phyloP scores from a whole-genome alignment of 1,140 invertebrate genomes.

The Drosophila novamexicana region DNA sequence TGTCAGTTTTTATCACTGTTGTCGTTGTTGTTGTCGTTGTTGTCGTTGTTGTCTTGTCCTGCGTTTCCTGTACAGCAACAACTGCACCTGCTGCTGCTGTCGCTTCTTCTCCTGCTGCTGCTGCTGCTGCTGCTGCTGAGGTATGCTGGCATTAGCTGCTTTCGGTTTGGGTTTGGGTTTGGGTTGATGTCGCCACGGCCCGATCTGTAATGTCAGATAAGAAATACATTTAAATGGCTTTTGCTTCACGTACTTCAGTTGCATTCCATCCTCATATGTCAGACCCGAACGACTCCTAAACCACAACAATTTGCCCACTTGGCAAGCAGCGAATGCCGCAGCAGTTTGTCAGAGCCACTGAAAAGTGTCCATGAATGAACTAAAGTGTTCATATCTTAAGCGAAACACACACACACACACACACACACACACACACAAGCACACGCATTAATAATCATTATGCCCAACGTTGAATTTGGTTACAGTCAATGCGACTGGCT shows the following conservation, averaged over 20 bases:
- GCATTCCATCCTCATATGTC: conserved; percentile 29
- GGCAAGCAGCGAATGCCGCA: conserved; percentile 48
- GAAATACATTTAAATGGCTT: conserved; percentile 57
- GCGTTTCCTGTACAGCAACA: conserved; percentile 61
- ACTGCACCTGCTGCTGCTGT: conserved; percentile 48
- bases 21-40: not conserved
- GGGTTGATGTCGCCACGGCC: conserved; percentile 55
- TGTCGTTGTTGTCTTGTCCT: conserved; percentile 26
- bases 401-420: conserved; percentile 23
- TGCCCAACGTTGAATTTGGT: conserved; percentile 25
- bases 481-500: conserved; percentile 25
- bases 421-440: conserved; percentile 25
- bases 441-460: conserved; percentile 42
- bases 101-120: conserved; percentile 23
- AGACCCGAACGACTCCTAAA: not conserved
- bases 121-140: conserved; percentile 35
- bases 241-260: conserved; percentile 24
- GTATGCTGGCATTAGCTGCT: conserved; percentile 69
- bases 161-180: conserved; percentile 53
- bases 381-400: conserved; percentile 71
- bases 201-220: conserved; percentile 74
- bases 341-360: conserved; percentile 58
- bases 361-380: conserved; percentile 70
- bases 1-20: conserved; percentile 12
- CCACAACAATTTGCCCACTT: conserved; percentile 26